A percentile compares a stretch with the other conserved stretches of the same genome.
Conservation (phyloP, 1,140 invertebrate species). For the Drosophila nasuta region DNA sequence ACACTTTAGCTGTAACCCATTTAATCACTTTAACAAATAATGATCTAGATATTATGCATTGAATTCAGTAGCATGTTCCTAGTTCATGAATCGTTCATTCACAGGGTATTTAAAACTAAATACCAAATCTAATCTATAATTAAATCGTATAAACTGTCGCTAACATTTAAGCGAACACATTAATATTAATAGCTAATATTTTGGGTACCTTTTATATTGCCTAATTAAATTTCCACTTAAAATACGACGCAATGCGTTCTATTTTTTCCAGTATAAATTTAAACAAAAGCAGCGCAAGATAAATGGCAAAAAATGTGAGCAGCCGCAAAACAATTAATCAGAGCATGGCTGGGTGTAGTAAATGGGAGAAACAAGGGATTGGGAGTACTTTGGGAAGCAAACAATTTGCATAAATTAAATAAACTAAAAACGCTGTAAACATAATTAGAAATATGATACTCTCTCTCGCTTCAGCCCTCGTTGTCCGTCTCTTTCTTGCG, state of each 20-base stretch:
- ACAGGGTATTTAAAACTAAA: neutral
- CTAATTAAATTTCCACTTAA: slow-evolving; percentile 80
- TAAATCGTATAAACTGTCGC: slow-evolving; percentile 69
- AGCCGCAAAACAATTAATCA: slow-evolving; percentile 74
- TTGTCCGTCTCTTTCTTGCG: neutral
- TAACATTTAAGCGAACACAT: slow-evolving; percentile 60
- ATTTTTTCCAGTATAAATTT: slow-evolving; percentile 4
- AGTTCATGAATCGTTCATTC: neutral
- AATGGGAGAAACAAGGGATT: neutral
- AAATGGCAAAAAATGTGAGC: slow-evolving; percentile 28
- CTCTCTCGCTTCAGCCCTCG: neutral
- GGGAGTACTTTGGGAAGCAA: slow-evolving; percentile 22
- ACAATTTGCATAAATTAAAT: slow-evolving; percentile 77
- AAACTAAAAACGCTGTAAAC: slow-evolving; percentile 72
- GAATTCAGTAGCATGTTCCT: neutral
- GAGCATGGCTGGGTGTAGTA: neutral
- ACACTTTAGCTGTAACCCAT: neutral
- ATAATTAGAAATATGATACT: slow-evolving; percentile 80
- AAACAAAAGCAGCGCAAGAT: slow-evolving; percentile 35
- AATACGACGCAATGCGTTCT: slow-evolving; percentile 54
- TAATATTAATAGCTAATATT: slow-evolving; percentile 81
- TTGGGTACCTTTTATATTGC: slow-evolving; percentile 57
- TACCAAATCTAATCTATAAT: slow-evolving; percentile 69
- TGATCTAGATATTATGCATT: neutral
- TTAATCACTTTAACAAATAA: neutral